These are phyloP conservation scores for Protula sp. DNA, from an alignment of 2,888 invertebrate species.

Conservation along the genomic window DNA sequence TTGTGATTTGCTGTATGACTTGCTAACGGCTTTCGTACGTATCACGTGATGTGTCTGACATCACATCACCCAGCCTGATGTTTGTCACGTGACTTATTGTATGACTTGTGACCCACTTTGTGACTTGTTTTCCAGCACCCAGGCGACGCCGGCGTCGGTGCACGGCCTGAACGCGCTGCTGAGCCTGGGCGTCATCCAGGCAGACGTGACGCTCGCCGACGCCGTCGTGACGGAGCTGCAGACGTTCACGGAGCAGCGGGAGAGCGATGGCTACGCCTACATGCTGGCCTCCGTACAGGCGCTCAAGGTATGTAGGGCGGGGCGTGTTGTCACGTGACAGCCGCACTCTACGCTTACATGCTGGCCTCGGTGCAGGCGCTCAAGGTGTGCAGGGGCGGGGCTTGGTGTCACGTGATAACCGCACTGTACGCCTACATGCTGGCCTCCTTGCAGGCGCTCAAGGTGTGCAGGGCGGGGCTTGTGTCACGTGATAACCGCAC, in stretches of 20 bases:
- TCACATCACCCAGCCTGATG: too few species aligned
- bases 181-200: conserved; percentile 71
- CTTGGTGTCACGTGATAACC: too few species aligned
- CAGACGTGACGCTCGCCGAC: conserved; percentile 67
- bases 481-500: too few species aligned
- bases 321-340: too few species aligned
- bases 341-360: conserved; percentile 61
- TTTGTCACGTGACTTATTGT: too few species aligned
- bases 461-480: background rate
- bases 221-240: conserved; percentile 69
- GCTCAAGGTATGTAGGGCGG: conserved; percentile 27
- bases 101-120: background rate
- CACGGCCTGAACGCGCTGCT: conserved; percentile 74
- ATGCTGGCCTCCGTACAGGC: conserved; percentile 64
- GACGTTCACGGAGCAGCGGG: conserved; percentile 27
- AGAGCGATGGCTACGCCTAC: conserved; percentile 64
- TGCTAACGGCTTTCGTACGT: too few species aligned
- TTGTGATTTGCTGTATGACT: too few species aligned
- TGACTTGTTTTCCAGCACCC: conserved; percentile 40
- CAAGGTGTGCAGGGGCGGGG: conserved; percentile 26
- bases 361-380: conserved; percentile 62
- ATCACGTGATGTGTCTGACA: too few species aligned
- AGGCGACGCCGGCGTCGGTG: conserved; percentile 62
- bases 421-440: conserved; percentile 62
- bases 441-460: conserved; percentile 60